Evolutionary conservation across 2,113 vertebrate species (phyloP).

Genomic region (Lycaon pictus): DNA sequence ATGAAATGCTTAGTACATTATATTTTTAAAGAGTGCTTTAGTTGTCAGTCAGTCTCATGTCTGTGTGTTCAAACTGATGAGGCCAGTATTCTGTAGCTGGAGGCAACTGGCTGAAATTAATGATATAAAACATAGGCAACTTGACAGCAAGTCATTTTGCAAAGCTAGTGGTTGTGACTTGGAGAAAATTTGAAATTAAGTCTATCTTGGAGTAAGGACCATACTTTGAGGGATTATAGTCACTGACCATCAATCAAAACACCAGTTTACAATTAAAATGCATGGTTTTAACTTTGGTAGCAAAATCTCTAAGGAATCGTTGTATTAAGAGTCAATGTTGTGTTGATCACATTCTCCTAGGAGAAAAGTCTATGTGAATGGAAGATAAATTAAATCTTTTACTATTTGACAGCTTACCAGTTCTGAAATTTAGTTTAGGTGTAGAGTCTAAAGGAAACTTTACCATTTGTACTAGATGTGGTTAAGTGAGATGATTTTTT

Average conservation of each 20-base stretch:
- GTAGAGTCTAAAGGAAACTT: not conserved
- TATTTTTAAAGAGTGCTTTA: constrained; percentile 12
- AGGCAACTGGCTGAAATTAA: constrained; percentile 68
- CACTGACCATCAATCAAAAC: constrained; percentile 56
- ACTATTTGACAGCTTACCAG: not conserved
- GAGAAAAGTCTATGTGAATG: not conserved
- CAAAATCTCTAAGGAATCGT: constrained; percentile 45
- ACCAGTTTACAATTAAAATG: constrained; percentile 52
- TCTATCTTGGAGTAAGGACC: not conserved
- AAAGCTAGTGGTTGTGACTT: constrained; percentile 30
- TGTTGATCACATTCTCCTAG: not conserved
- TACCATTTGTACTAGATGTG: not conserved
- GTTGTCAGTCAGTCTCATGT: constrained; percentile 46
- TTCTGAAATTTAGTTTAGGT: constrained; percentile 29
- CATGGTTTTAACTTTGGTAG: not conserved
- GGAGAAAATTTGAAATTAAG: constrained; percentile 70
- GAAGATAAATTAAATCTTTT: constrained; percentile 38
- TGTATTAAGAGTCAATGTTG: constrained; percentile 22
- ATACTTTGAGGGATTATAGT: constrained; percentile 27
- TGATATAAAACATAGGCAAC: constrained; percentile 56
- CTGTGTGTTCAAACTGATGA: constrained; percentile 43
- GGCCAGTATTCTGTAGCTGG: constrained; percentile 27
- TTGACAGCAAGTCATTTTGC: constrained; percentile 71
- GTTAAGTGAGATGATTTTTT: not conserved
- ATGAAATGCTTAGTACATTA: constrained; percentile 22